phyloP scores from a whole-genome alignment of 2,797 vertebrate genomes.

The Takifugu rubripes region DNA sequence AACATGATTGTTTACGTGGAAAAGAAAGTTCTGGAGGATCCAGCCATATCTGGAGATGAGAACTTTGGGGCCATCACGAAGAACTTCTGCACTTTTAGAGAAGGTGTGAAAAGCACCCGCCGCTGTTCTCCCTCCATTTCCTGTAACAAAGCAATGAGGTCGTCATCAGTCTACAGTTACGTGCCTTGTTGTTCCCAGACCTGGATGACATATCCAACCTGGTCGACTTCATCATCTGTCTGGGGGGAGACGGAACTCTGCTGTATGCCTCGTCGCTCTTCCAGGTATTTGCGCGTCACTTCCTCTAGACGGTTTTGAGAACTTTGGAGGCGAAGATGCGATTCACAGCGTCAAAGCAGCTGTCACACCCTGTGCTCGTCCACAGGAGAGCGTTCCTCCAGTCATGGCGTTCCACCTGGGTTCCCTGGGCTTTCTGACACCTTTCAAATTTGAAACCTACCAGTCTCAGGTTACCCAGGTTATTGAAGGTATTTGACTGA shows the following conservation, averaged over 20 bases:
- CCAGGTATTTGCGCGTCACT: slow-evolving; percentile 73
- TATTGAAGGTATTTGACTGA: slow-evolving; percentile 81
- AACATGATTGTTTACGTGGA: slow-evolving; percentile 96
- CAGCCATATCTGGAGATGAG: slow-evolving; percentile 86
- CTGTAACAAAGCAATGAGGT: neutral
- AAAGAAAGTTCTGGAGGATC: slow-evolving; percentile 93
- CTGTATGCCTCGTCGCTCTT: slow-evolving; percentile 93
- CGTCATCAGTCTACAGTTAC: neutral
- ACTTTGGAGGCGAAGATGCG: no score
- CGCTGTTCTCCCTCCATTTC: neutral
- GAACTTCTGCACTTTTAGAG: slow-evolving; percentile 96
- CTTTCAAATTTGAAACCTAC: slow-evolving; percentile 91
- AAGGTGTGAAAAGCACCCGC: slow-evolving; percentile 74
- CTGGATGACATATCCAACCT: slow-evolving; percentile 92
- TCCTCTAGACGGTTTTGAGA: rapidly evolving
- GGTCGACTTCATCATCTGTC: slow-evolving; percentile 94
- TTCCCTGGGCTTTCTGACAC: slow-evolving; percentile 92
- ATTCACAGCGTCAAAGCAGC: neutral
- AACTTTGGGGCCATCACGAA: slow-evolving; percentile 86
- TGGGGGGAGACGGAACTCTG: slow-evolving; percentile 91
- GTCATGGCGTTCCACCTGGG: slow-evolving; percentile 96
- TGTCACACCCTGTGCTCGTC: neutral
- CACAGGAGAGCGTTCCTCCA: slow-evolving; percentile 90
- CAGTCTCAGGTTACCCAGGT: slow-evolving; percentile 92
- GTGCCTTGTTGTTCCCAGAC: slow-evolving; percentile 63